Evolutionary conservation across 2,113 vertebrate genomes (phyloP), one percentile per base, ranked within the genome.

Genomic region (Pangasianodon hypophthalmus): DNA sequence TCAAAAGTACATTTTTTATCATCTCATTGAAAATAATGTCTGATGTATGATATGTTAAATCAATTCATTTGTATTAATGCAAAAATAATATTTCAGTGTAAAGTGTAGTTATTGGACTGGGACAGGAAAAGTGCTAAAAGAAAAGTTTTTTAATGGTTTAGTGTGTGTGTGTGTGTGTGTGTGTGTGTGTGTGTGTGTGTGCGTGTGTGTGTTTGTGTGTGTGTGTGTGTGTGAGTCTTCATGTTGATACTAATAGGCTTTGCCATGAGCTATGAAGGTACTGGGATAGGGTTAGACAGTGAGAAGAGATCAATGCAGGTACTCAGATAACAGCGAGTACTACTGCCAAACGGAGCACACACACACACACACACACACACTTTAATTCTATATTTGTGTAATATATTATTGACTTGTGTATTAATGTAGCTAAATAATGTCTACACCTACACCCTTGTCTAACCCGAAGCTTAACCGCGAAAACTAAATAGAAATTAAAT

Each of bases 221-320:
- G 52, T 52, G 52, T 73, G n/a, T 41, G 32, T 73, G 32, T 73
- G 19, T 41, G 18, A 26, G 18, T n/a, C 3, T 50, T 29, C 81
- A 87, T 88, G 90, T 87, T 85, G 82, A 81, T 79, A 50, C 86
- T 91, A 89, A 91, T 85, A 41, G 86, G 13, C 44, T 88, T 91
- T 73, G 88, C 88, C 81, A 85, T 50, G 86, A 82, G 90, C 85
- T 73, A 60, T 85, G 58, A 58, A 88, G 73, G 87, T 88, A 58
- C 64, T 73, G 90, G 62, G 75, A 79, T 48, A 91, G 80, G 87
- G 62, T 71, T 54, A 52, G 56, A 32, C 88, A 73, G 81, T 54
- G 52, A 83, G 86, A 48, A 69, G 56, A 90, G 88, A 91, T 91
- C 86, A 91, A 85, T 90, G 86, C 81, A 88, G 88, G 52, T 75